A percentile compares a stretch with the other conserved stretches of the same genome.
phyloP scores from a whole-genome alignment of 2,113 vertebrate genomes.

The Ceyx cyanopectus region DNA sequence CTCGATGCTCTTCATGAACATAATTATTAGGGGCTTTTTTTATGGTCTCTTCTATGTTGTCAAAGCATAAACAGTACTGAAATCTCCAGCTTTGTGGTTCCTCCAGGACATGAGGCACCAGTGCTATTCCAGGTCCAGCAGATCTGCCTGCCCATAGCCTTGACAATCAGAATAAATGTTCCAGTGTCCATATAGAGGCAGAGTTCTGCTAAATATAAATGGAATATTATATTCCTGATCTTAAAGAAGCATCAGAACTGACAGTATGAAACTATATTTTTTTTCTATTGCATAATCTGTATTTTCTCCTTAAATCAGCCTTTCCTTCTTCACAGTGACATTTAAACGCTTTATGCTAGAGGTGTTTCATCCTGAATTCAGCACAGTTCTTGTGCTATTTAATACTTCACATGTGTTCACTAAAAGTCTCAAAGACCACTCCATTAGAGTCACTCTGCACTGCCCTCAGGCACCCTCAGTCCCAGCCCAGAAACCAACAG shows the following conservation, averaged over 20 bases:
- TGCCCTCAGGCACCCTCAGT: neutral
- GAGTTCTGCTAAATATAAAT: neutral
- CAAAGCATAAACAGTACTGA: neutral
- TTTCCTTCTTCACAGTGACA: neutral
- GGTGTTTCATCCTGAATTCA: neutral
- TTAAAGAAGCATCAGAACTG: neutral
- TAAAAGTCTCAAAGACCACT: neutral
- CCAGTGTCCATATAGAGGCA: neutral
- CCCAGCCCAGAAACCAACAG: neutral
- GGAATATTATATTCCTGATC: neutral
- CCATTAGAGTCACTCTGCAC: neutral
- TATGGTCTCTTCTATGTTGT: neutral
- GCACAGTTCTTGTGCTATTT: neutral
- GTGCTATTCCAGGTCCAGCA: neutral
- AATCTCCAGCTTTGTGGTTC: neutral
- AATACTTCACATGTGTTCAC: neutral
- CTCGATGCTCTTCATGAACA: neutral
- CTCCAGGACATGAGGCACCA: neutral
- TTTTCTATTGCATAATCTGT: neutral
- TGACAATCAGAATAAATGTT: neutral
- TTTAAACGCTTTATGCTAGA: neutral
- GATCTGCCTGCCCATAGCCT: neutral
- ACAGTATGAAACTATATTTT: accelerated
- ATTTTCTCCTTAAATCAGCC: neutral
- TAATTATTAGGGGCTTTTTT: neutral